phyloP scores from a whole-genome alignment of 1,140 invertebrate species.

The Drosophila bocqueti region DNA sequence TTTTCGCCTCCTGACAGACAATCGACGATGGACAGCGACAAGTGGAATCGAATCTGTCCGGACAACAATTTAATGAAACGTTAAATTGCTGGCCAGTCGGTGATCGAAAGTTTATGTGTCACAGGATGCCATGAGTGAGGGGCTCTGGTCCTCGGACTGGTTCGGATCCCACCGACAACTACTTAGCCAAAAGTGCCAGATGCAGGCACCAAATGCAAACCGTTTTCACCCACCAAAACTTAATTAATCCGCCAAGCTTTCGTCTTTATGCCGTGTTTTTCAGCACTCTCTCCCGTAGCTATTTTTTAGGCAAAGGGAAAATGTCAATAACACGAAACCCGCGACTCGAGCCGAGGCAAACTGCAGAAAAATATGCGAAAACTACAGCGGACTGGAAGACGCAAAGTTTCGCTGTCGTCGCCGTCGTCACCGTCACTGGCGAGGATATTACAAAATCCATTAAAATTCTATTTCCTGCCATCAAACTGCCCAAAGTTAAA shows the following conservation, averaged over 20 bases:
- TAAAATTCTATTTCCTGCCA: constrained; percentile 83
- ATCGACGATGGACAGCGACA: constrained; percentile 28
- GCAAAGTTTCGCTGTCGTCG: constrained; percentile 55
- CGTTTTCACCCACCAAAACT: constrained; percentile 23
- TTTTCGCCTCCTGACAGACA: constrained; percentile 16
- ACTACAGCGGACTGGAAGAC: constrained; percentile 43
- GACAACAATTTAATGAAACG: constrained; percentile 59
- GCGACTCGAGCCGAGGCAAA: constrained; percentile 32
- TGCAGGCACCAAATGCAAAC: constrained; percentile 50
- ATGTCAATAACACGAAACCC: constrained; percentile 50
- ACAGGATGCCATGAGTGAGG: neutral
- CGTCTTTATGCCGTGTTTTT: constrained; percentile 15
- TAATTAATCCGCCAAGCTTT: constrained; percentile 62
- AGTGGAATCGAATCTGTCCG: constrained; percentile 32
- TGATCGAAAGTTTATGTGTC: constrained; percentile 11
- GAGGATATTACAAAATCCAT: constrained; percentile 81
- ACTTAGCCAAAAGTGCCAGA: constrained; percentile 24
- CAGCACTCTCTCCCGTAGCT: neutral
- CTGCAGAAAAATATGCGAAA: constrained; percentile 39
- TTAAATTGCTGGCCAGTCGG: constrained; percentile 23
- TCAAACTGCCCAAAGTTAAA: constrained; percentile 83
- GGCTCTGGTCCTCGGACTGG: neutral
- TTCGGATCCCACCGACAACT: constrained; percentile 5
- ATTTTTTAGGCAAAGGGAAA: constrained; percentile 32
- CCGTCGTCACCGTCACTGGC: constrained; percentile 27